These are phyloP conservation scores for Drosophila kanekoi DNA, from an alignment of 2,888 invertebrate species.

Conservation along the genomic window DNA sequence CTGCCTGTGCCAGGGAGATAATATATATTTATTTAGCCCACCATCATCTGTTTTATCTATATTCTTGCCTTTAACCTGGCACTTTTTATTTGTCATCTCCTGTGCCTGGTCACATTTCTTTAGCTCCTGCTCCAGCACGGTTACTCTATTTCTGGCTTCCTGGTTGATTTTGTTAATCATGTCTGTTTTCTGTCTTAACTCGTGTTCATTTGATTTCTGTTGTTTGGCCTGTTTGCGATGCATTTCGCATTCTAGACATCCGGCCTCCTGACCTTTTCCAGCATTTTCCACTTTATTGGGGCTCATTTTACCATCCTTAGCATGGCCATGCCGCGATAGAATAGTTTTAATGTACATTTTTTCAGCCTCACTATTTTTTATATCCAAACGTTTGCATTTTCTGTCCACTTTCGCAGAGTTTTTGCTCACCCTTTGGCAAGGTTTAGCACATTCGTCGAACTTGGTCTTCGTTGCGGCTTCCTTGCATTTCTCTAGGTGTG, in stretches of 20 bases:
- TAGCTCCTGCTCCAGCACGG: neutral
- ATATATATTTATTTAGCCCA: conserved; percentile 13
- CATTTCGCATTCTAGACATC: neutral
- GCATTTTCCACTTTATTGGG: neutral
- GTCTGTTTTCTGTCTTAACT: neutral
- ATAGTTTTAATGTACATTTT: neutral
- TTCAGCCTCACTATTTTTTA: neutral
- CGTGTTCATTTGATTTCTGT: neutral
- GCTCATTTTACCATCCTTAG: too few species aligned
- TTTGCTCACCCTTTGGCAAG: neutral
- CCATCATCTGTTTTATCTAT: conserved; percentile 5
- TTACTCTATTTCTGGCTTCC: neutral
- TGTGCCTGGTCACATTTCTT: neutral
- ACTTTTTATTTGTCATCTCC: neutral
- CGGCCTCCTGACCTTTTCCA: neutral
- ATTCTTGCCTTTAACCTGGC: conserved; percentile 1
- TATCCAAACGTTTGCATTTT: neutral
- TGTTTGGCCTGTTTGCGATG: neutral
- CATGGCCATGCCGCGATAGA: neutral
- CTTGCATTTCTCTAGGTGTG: neutral
- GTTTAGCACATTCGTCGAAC: neutral
- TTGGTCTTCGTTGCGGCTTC: neutral
- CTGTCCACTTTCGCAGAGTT: neutral
- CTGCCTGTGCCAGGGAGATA: conserved; percentile 4
- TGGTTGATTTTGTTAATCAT: neutral